Evolutionary conservation across 2,888 invertebrate genomes (phyloP), one percentile per base, ranked within the genome.

Genomic region (Drosophila neoperkinsi): DNA sequence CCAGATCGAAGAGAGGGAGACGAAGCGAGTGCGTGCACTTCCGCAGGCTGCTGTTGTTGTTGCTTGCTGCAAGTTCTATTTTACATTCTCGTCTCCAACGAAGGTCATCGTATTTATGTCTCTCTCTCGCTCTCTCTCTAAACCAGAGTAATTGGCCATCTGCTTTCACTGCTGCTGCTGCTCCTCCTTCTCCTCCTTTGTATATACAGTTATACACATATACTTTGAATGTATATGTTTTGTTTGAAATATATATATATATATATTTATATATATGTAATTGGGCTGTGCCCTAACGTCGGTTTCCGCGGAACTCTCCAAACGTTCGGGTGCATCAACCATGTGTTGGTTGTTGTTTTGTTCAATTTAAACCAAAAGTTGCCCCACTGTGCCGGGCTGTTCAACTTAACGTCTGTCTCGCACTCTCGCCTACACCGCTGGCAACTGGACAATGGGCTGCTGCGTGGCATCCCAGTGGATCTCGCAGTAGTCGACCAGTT

Each of bases 401-500:
- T 83, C 88, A 88, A 77, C 86, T 74, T 53, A 64, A 36, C 55
- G 55, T 68, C 50, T 56, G 21, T 50, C n/a, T 61, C 57, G 36
- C 50, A 50, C 41, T 30, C 21, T 38, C 57, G 16, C 38, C 94
- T 95, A 95, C 94, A 95, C 94, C 89, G 94, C 94, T 4, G 96
- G 96, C 58, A 96, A 92, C 91, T 95, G 95, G 75, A 96, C 94
- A 65, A 96, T 94, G 71, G 96, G 96, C 79, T 94, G 94, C 76
- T 95, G 95, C 41, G 94, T 94, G 83, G 94, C 94, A 75, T 95
- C 95, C 94, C 96, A 95, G 71, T 95, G 95, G 73, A 94, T 94
- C 88, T 96, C 96, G 87, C 96, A 96, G 91, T 95, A 95, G 77
- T 96, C 95, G 33, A 96, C 94, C 79, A 96, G 88, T 58, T 94